These are phyloP conservation scores for Cyprinus carpio DNA, from an alignment of 2,113 vertebrate genomes.

Conservation along the genomic window DNA sequence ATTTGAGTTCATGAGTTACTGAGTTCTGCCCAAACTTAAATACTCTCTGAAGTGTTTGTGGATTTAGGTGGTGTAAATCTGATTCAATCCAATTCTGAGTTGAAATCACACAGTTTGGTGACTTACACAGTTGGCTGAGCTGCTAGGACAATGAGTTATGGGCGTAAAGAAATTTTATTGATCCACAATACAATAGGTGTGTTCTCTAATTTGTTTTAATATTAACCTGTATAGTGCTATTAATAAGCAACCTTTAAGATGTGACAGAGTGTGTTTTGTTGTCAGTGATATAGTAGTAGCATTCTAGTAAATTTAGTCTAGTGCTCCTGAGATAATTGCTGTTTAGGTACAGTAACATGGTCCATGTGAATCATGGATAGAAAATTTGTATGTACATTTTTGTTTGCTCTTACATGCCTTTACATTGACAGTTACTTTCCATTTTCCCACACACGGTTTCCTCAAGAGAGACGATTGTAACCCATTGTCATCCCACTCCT, in stretches of 20 bases:
- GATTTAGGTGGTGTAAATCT: conserved; percentile 33
- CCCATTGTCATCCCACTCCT: conserved; percentile 46
- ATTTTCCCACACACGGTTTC: conserved; percentile 54
- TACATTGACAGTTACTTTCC: conserved; percentile 53
- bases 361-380: conserved; percentile 57
- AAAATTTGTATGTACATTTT: neutral
- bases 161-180: conserved; percentile 34
- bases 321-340: conserved; percentile 39
- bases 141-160: conserved; percentile 18
- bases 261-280: neutral
- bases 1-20: too few species aligned
- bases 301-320: conserved; percentile 21
- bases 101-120: conserved; percentile 46
- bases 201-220: neutral
- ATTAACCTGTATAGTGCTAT: neutral
- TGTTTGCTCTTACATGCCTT: conserved; percentile 35
- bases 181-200: conserved; percentile 27
- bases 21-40: conserved; percentile 24
- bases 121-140: conserved; percentile 44
- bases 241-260: neutral
- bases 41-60: conserved; percentile 27
- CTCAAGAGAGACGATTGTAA: conserved; percentile 6
- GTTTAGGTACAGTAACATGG: neutral
- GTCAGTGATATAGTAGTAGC: neutral
- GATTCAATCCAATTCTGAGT: conserved; percentile 43